Evolutionary conservation across 2,888 invertebrate species (phyloP).

Genomic region (Sarcophaga carnaria): DNA sequence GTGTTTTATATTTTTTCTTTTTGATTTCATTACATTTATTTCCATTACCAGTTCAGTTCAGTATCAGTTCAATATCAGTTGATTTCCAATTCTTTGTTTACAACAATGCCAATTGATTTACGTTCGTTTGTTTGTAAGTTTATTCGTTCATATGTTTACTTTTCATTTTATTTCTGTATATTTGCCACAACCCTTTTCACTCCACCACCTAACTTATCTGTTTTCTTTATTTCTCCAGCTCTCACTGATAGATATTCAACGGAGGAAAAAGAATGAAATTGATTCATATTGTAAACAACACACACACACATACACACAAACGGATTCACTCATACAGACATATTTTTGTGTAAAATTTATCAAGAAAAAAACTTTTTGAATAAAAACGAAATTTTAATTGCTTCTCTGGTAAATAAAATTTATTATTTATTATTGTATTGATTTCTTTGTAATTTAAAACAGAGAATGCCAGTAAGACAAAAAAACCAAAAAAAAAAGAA

Average conservation of each 20-base stretch:
- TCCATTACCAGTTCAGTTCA: background rate
- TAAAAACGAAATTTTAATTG: slow-evolving; percentile 58
- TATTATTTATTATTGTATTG: slow-evolving; percentile 41
- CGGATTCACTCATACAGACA: no score
- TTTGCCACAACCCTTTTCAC: background rate
- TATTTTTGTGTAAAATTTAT: no score
- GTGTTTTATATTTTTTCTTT: background rate
- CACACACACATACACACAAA: no score
- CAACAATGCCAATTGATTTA: slow-evolving; percentile 3
- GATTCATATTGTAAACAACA: no score
- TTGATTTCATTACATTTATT: background rate
- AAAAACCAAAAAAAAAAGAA: slow-evolving; percentile 6
- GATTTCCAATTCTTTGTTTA: background rate
- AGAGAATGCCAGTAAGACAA: slow-evolving; percentile 18
- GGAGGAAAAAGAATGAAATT: no score
- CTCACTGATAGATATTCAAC: no score
- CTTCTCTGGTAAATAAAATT: slow-evolving; percentile 47
- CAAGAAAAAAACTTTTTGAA: slow-evolving; percentile 8
- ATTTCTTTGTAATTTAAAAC: slow-evolving; percentile 31
- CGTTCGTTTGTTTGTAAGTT: background rate
- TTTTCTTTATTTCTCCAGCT: no score
- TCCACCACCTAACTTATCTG: no score
- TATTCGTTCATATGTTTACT: background rate
- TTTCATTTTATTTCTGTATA: background rate
- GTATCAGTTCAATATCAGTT: background rate